These are phyloP conservation scores for Trichomalopsis sarcophagae DNA, from an alignment of 1,140 invertebrate genomes.

Conservation along the genomic window DNA sequence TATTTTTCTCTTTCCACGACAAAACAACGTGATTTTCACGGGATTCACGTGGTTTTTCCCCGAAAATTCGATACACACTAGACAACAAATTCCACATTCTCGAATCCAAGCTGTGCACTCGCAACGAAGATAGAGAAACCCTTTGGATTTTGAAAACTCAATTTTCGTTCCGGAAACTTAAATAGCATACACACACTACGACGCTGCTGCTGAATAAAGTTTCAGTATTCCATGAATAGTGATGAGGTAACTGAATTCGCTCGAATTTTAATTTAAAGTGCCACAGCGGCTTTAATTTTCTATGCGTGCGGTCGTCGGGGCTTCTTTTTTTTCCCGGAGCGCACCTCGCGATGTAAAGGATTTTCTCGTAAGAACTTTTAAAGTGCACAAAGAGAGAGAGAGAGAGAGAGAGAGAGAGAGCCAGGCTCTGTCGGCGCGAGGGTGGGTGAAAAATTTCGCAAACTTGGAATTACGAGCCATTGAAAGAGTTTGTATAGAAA, in stretches of 20 bases:
- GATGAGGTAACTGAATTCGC: not conserved
- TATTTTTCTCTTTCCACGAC: too few species aligned
- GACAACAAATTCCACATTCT: too few species aligned
- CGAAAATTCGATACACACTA: too few species aligned
- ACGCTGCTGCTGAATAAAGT: too few species aligned
- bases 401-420: too few species aligned
- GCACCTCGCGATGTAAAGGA: not conserved
- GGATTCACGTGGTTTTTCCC: too few species aligned
- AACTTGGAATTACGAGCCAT: not conserved
- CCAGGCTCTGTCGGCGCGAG: too few species aligned
- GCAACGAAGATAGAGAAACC: too few species aligned
- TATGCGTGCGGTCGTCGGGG: not conserved
- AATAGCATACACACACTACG: too few species aligned
- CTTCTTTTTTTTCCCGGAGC: not conserved
- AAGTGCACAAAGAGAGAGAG: not conserved
- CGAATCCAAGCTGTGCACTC: too few species aligned
- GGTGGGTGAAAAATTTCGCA: not conserved
- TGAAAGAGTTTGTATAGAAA: not conserved
- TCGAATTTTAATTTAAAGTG: too few species aligned
- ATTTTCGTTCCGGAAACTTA: not conserved
- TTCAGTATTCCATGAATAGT: not conserved
- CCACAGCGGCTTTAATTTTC: not conserved
- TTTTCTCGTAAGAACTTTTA: not conserved
- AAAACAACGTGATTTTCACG: too few species aligned
- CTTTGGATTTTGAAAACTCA: not conserved